phyloP scores from a whole-genome alignment of 1,140 invertebrate genomes.

The Pygmarrhopalites habei region DNA sequence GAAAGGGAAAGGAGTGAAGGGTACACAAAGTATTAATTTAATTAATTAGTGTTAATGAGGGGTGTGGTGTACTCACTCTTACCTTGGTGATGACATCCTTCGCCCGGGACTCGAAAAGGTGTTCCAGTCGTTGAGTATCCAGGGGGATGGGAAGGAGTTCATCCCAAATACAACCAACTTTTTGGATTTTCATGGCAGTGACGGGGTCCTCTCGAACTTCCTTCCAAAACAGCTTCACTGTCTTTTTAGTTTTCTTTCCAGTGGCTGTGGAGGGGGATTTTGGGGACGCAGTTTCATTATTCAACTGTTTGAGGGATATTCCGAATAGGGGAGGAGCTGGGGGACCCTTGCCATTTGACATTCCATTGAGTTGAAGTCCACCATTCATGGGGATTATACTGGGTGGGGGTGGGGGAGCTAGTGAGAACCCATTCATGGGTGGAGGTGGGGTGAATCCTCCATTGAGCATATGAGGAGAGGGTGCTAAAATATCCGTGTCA shows the following conservation, averaged over 20 bases:
- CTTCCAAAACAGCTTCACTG: slow-evolving; percentile 99
- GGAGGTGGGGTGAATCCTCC: slow-evolving; percentile 39
- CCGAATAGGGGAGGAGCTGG: slow-evolving; percentile 46
- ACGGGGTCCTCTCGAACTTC: slow-evolving; percentile 80
- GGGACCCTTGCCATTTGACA: slow-evolving; percentile 44
- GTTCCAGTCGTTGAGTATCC: slow-evolving; percentile 89
- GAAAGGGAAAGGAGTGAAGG: too few species aligned
- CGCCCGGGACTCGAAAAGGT: slow-evolving; percentile 92
- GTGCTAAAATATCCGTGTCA: slow-evolving; percentile 39
- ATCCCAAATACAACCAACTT: slow-evolving; percentile 85
- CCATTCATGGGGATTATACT: slow-evolving; percentile 43
- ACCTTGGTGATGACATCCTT: slow-evolving; percentile 94
- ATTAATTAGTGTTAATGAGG: too few species aligned
- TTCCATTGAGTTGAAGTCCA: slow-evolving; percentile 45
- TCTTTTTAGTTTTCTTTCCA: slow-evolving; percentile 85
- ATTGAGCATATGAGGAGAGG: slow-evolving; percentile 28
- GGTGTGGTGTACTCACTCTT: too few species aligned
- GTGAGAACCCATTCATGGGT: slow-evolving; percentile 41
- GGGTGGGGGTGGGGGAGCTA: slow-evolving; percentile 48
- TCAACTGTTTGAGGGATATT: slow-evolving; percentile 43
- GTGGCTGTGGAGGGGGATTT: background rate
- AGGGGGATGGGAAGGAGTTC: slow-evolving; percentile 73
- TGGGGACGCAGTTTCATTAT: slow-evolving; percentile 25
- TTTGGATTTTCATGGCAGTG: slow-evolving; percentile 58
- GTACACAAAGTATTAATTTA: too few species aligned